Evolutionary conservation across 2,113 vertebrate species (phyloP).

Genomic region (Eira barbara): DNA sequence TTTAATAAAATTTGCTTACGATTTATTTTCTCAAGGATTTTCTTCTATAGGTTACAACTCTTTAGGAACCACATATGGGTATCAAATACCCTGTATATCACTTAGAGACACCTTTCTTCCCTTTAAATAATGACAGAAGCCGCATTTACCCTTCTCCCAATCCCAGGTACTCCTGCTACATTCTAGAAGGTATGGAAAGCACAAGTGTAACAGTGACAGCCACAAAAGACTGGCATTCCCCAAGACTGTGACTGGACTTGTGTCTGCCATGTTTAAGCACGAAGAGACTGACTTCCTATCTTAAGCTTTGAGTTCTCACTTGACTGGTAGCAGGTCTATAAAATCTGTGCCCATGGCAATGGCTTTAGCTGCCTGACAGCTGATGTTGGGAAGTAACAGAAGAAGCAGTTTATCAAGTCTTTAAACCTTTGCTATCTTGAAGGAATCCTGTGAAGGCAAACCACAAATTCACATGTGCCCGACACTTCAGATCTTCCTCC

Average conservation of each 20-base stretch:
- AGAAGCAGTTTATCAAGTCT: neutral
- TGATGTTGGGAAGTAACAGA: neutral
- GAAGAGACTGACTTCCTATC: neutral
- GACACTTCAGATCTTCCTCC: neutral
- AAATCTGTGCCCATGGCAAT: neutral
- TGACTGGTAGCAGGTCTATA: neutral
- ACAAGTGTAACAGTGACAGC: neutral
- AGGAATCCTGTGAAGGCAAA: neutral
- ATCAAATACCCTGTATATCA: neutral
- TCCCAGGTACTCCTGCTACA: neutral
- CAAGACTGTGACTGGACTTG: neutral
- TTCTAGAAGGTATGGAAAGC: neutral
- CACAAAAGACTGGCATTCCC: neutral
- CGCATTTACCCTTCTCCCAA: neutral
- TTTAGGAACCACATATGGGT: neutral
- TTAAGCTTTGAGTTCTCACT: neutral
- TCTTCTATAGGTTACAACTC: neutral
- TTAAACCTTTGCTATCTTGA: neutral
- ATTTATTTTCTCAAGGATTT: slow-evolving; percentile 26
- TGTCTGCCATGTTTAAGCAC: neutral
- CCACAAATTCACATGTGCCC: neutral
- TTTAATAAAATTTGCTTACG: neutral
- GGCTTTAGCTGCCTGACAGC: neutral
- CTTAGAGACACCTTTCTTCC: neutral
- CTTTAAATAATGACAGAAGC: neutral